These are phyloP conservation scores for Tetragonisca angustula DNA, from an alignment of 2,888 invertebrate species.

Conservation along the genomic window DNA sequence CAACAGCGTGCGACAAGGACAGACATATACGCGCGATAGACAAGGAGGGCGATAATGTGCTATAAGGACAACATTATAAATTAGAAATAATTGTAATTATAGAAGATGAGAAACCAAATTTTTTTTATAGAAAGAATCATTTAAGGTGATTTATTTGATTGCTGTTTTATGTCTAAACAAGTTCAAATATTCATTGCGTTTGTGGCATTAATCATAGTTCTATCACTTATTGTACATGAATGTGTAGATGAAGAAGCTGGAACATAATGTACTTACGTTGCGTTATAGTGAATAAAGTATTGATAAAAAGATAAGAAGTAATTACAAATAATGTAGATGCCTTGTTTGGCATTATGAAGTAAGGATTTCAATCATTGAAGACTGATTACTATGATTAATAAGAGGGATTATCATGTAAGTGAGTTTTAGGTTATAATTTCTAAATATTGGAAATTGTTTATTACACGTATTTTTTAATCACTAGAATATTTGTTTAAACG, in stretches of 20 bases:
- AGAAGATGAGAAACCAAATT: no score
- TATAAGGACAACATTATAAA: no score
- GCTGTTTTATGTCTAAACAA: no score
- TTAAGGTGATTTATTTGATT: no score
- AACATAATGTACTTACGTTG: neutral
- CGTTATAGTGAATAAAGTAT: neutral
- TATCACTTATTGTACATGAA: neutral
- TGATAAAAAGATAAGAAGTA: conserved; percentile 19
- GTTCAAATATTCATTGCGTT: no score
- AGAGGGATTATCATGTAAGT: conserved; percentile 11
- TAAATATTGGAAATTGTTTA: neutral
- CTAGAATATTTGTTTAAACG: neutral
- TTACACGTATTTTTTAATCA: neutral
- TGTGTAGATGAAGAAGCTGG: neutral
- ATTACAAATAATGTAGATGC: neutral
- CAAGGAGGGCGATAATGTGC: no score
- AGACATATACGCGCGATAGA: no score
- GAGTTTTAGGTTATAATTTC: conserved; percentile 43
- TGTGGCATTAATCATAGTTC: neutral
- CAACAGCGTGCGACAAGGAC: no score
- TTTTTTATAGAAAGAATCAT: no score
- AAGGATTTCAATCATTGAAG: neutral
- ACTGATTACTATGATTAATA: neutral
- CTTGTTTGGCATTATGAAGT: neutral
- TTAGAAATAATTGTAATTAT: no score